Evolutionary conservation across 2,888 invertebrate genomes (phyloP).

Genomic region (Macropis europaea): DNA sequence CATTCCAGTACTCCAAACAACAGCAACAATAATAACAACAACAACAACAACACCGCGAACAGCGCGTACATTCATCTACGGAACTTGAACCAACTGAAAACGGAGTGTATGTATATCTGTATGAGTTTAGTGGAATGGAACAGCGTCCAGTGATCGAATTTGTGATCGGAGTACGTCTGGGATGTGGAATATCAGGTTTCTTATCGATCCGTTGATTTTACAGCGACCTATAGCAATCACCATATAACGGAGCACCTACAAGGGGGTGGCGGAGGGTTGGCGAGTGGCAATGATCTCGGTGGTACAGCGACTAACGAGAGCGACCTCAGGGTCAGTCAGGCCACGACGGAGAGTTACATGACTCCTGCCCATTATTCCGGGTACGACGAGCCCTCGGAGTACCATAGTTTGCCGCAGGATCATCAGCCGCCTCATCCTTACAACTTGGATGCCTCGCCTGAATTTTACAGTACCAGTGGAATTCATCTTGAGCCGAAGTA

Average conservation of each 20-base stretch:
- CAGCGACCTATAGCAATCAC: constrained; percentile 76
- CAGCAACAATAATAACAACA: constrained; percentile 70
- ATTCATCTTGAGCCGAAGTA: constrained; percentile 86
- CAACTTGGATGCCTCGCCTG: constrained; percentile 85
- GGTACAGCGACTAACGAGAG: constrained; percentile 74
- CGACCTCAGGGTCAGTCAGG: constrained; percentile 70
- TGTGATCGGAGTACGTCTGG: too few relatives aligned
- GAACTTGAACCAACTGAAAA: constrained; percentile 77
- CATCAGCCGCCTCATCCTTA: constrained; percentile 82
- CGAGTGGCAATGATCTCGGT: constrained; percentile 71
- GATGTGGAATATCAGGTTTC: not conserved
- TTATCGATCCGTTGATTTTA: constrained; percentile 13
- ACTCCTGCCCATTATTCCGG: constrained; percentile 77
- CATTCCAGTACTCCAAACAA: constrained; percentile 75
- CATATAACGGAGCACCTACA: constrained; percentile 77
- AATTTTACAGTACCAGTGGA: constrained; percentile 86
- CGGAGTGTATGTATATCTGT: constrained; percentile 72
- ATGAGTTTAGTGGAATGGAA: not conserved
- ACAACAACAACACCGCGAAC: constrained; percentile 73
- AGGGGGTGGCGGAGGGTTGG: constrained; percentile 68
- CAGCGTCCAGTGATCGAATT: too few relatives aligned
- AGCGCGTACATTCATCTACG: constrained; percentile 77
- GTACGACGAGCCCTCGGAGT: constrained; percentile 82
- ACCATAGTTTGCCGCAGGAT: constrained; percentile 81
- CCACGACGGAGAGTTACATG: constrained; percentile 75